Base-by-base conservation (phyloP, 2,113 vertebrate genomes). In the Salvator merianae region DNA sequence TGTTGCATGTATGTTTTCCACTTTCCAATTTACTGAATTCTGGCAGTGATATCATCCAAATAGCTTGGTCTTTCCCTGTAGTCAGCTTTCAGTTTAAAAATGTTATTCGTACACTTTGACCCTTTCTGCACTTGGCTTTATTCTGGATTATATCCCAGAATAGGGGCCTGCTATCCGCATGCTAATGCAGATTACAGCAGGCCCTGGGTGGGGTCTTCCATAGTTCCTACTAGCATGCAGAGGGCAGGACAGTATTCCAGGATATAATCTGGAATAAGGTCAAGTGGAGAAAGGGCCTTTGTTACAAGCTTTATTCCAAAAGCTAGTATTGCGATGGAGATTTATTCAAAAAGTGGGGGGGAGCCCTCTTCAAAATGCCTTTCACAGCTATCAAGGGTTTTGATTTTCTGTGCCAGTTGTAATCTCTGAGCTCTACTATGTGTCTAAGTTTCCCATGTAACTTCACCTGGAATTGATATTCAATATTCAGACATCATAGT, bases 1-100 rank as follows among this genome's bases (percentile, higher is more conserved):
- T 92, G 79, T 88, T 77, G 28, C 28, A 85, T 77, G 14, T 76
- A 86, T 89, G 80, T 78, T 77, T 92, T 88, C 83, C 84, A 83
- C 83, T 87, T 84, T 38, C 34, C 88, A 85, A 53, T 77, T 77
- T 16, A 85, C 82, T 86, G 76, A 85, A 71, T 92, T 68, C 88
- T 87, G 1, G 26, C 79, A 2, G 32, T 71, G 47, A 82, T 34
- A 87, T 28, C 84, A 77, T 73, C 90, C 90, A 87, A 91, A 92
- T 84, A 81, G n/a, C 38, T 79, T 62, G 8, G 36, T 7, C 88
- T 5, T 26, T 18, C 28, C 8, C 38, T 30, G n/a, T 50, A n/a
- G 10, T 14, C 68, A 36, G 12, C 80, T 88, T 30, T 83, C 1
- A 34, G 73, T 40, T 32, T 1, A 78, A 1, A 88, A 71, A 66